phyloP scores from a whole-genome alignment of 2,113 vertebrate species.

The Damaliscus lunatus region DNA sequence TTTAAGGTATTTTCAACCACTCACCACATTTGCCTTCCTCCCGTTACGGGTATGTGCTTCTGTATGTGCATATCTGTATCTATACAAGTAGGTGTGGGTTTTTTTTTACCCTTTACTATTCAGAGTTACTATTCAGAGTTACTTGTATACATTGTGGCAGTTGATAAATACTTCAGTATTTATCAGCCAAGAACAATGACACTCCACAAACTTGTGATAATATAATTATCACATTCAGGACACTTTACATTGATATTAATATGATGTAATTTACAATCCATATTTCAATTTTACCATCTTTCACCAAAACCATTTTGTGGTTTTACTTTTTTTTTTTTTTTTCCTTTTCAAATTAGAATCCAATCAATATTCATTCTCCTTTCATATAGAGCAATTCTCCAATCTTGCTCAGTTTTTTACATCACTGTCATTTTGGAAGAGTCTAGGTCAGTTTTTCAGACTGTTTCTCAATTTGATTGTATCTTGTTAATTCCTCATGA shows the following conservation, averaged over 20 bases:
- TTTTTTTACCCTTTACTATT: not conserved
- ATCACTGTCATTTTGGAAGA: slow-evolving; percentile 17
- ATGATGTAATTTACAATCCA: not conserved
- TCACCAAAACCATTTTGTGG: not conserved
- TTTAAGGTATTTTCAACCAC: not conserved
- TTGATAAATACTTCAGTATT: not conserved
- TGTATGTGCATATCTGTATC: not conserved
- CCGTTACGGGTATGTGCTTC: not conserved
- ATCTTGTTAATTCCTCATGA: not conserved
- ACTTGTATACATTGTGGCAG: not conserved
- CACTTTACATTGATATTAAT: not conserved
- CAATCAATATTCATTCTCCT: not conserved
- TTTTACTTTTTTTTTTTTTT: not conserved
- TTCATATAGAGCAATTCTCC: not conserved
- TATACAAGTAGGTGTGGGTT: not conserved
- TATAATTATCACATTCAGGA: not conserved
- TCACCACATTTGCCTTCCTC: not conserved
- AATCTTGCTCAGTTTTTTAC: not conserved
- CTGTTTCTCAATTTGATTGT: not conserved
- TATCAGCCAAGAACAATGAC: not conserved
- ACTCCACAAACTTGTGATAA: not conserved
- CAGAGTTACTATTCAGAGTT: not conserved
- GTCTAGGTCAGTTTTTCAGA: not conserved
- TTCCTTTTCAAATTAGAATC: not conserved
- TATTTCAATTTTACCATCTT: not conserved